Evolutionary conservation across 2,797 vertebrate species (phyloP).

Genomic region (Anomalospiza imberbis): DNA sequence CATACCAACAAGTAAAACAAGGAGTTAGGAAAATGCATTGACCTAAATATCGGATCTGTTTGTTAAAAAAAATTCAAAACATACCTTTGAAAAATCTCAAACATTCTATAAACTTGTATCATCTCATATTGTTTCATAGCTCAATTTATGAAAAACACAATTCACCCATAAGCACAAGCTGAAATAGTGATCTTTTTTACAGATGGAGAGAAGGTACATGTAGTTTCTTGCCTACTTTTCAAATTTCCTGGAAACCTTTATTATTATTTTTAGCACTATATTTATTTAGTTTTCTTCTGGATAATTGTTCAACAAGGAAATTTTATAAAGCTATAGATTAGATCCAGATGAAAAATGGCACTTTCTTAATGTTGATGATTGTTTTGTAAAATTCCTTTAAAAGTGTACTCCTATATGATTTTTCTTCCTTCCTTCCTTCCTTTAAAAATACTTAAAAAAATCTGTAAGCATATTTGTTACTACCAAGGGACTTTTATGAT

Average conservation of each 20-base stretch:
- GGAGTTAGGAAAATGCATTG: neutral
- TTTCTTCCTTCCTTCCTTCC: slow-evolving; percentile 18
- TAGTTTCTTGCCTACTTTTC: neutral
- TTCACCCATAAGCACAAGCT: neutral
- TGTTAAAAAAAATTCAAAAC: neutral
- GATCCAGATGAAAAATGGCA: slow-evolving; percentile 24
- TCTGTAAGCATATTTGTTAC: slow-evolving; percentile 11
- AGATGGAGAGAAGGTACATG: neutral
- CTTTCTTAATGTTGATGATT: neutral
- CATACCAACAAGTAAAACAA: neutral
- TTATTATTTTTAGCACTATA: neutral
- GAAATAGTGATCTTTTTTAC: neutral
- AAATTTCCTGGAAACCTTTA: neutral
- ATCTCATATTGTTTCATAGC: neutral
- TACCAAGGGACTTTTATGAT: slow-evolving; percentile 27
- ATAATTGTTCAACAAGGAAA: slow-evolving; percentile 3
- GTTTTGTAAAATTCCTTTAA: slow-evolving; percentile 7
- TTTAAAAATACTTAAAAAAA: slow-evolving; percentile 9
- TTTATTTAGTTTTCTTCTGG: slow-evolving; percentile 9
- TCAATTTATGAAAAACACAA: neutral
- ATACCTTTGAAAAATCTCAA: neutral
- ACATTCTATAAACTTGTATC: neutral
- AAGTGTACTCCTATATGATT: neutral
- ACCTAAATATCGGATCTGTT: neutral
- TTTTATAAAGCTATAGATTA: slow-evolving; percentile 30